These are phyloP conservation scores for Dyspetes luteomarginatus DNA, from an alignment of 2,888 invertebrate species.

Conservation along the genomic window DNA sequence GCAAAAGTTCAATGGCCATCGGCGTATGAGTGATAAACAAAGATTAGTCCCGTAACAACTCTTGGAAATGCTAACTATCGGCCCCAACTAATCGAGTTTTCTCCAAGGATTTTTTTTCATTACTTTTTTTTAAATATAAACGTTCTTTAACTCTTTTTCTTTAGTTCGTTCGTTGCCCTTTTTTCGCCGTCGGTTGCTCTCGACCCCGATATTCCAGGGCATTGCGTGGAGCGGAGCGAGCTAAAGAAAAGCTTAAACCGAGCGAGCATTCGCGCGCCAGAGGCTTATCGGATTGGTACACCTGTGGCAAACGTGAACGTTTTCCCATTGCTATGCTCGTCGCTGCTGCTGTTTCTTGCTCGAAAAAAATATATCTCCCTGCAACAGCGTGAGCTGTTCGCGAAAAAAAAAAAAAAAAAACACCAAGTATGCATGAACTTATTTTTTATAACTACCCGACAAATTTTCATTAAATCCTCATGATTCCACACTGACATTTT, in stretches of 20 bases:
- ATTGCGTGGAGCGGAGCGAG: slow-evolving; percentile 33
- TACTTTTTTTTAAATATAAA: slow-evolving; percentile 33
- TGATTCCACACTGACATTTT: slow-evolving; percentile 15
- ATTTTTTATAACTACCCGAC: background rate
- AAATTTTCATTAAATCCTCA: slow-evolving; percentile 26
- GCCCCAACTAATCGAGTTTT: background rate
- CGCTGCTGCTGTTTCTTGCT: background rate
- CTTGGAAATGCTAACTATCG: background rate
- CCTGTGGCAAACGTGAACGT: slow-evolving; percentile 65
- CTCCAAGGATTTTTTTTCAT: background rate
- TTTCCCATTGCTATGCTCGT: slow-evolving; percentile 41
- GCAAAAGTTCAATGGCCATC: too few relatives aligned
- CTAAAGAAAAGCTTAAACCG: slow-evolving; percentile 69
- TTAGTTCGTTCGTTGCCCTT: background rate
- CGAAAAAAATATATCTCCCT: slow-evolving; percentile 48
- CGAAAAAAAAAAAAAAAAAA: background rate
- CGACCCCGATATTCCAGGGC: slow-evolving; percentile 55
- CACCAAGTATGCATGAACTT: background rate
- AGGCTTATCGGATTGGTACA: slow-evolving; percentile 68
- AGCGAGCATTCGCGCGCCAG: slow-evolving; percentile 51
- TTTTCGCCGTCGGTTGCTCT: slow-evolving; percentile 30
- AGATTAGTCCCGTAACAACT: background rate
- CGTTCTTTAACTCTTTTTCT: slow-evolving; percentile 45
- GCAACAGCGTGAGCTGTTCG: background rate
- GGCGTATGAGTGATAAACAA: too few relatives aligned